Evolutionary conservation across 2,113 vertebrate species (phyloP).

Genomic region (Apistogramma diplotaenia): DNA sequence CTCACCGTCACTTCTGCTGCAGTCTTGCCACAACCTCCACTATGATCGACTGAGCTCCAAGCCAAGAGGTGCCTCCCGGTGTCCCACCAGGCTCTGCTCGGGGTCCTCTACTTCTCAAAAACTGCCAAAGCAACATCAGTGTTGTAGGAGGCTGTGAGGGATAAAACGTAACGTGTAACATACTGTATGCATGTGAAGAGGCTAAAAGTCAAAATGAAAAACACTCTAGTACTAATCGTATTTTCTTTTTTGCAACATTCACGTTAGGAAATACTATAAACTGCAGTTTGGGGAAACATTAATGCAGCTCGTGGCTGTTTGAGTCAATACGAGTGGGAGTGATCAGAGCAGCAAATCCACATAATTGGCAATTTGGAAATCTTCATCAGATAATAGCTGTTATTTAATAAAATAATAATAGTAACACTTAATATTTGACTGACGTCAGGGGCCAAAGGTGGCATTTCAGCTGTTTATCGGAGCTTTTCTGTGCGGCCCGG

Average conservation of each 20-base stretch:
- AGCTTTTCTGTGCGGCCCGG: neutral
- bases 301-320: neutral
- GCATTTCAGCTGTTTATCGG: neutral
- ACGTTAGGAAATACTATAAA: slow-evolving; percentile 22
- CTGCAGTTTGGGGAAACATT: neutral
- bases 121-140: slow-evolving; percentile 63
- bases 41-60: slow-evolving; percentile 21
- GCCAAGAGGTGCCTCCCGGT: slow-evolving; percentile 29
- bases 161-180: slow-evolving; percentile 14
- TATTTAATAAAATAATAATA: neutral
- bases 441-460: too few relatives aligned
- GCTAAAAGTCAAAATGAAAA: slow-evolving; percentile 10
- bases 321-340: neutral
- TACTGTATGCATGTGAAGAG: slow-evolving; percentile 31
- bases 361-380: neutral
- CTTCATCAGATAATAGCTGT: neutral
- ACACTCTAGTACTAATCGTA: neutral
- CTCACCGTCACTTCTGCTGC: neutral
- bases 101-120: slow-evolving; percentile 25
- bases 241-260: slow-evolving; percentile 18
- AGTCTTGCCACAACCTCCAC: neutral
- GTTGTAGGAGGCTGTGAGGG: neutral
- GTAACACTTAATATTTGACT: too few relatives aligned
- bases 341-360: neutral
- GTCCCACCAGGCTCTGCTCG: neutral